Conservation (phyloP, 2,797 vertebrate species). For the Arrhamphus sclerolepis region DNA sequence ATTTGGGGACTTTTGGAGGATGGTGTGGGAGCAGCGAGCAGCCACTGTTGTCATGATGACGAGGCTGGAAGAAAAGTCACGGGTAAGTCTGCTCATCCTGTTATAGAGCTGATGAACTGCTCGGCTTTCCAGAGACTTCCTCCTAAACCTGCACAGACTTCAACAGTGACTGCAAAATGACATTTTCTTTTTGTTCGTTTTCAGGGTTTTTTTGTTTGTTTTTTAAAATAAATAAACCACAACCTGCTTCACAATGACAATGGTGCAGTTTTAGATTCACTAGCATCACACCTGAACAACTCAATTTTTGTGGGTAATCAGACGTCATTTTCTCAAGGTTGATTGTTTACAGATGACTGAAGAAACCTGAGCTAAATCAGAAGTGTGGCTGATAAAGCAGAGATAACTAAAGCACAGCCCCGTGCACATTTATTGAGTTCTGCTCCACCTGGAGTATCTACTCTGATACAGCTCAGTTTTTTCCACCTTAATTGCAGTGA, state of each 20-base stretch:
- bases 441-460: conserved; percentile 34
- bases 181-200: no score
- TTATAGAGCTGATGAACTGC: background rate
- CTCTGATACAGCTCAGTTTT: conserved; percentile 30
- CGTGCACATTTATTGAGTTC: conserved; percentile 43
- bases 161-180: conserved; percentile 1
- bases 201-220: background rate
- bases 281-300: conserved; percentile 19
- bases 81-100: conserved; percentile 77
- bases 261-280: conserved; percentile 39
- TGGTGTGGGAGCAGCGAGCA: conserved; percentile 98
- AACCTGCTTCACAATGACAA: conserved; percentile 27
- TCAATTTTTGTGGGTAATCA: conserved; percentile 33
- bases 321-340: conserved; percentile 38
- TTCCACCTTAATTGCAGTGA: conserved; percentile 36
- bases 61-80: conserved; percentile 94
- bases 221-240: conserved; percentile 13
- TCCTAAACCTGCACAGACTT: conserved; percentile 4
- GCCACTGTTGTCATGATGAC: conserved; percentile 99
- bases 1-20: conserved; percentile 97
- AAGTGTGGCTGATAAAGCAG: conserved; percentile 17
- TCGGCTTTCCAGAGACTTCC: background rate
- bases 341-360: conserved; percentile 33
- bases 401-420: conserved; percentile 33
- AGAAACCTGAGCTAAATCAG: conserved; percentile 23